Percentiles rank a stretch among this genome's conserved stretches.
Evolutionary conservation across 2,113 vertebrate genomes (phyloP).

Genomic region (Turdus rufiventris): DNA sequence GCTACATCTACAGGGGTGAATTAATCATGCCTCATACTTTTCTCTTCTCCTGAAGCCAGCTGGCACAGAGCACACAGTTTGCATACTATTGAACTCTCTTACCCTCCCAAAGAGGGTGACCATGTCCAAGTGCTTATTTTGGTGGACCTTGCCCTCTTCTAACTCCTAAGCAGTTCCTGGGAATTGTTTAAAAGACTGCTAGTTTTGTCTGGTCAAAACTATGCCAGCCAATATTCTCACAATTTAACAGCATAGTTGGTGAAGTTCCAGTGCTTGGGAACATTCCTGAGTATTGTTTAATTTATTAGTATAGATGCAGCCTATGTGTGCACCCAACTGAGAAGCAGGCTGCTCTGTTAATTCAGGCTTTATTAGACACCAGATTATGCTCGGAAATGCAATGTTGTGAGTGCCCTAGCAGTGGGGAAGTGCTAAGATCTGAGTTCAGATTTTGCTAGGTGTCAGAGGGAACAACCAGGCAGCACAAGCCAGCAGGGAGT

Average conservation of each 20-base stretch:
- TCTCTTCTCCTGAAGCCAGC: background rate
- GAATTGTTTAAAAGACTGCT: background rate
- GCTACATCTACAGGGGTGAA: background rate
- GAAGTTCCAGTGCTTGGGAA: constrained; percentile 25
- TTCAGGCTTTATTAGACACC: background rate
- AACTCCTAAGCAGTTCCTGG: background rate
- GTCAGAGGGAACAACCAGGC: background rate
- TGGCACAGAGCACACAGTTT: background rate
- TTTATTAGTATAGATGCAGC: constrained; percentile 27
- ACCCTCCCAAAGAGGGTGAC: background rate
- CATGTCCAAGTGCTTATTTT: background rate
- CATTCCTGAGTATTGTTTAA: constrained; percentile 44
- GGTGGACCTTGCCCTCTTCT: background rate
- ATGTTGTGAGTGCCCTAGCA: background rate
- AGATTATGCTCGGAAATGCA: background rate
- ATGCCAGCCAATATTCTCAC: constrained; percentile 40
- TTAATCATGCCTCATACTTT: background rate
- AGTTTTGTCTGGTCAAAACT: constrained; percentile 43
- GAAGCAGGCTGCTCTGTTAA: constrained; percentile 43
- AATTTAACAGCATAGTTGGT: constrained; percentile 42
- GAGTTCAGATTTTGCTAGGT: background rate
- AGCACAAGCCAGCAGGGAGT: background rate
- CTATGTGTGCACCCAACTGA: background rate
- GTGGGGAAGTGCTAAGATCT: background rate
- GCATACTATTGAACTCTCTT: background rate